These are phyloP conservation scores for Drosophila kanekoi DNA, from an alignment of 2,888 invertebrate species.

Conservation along the genomic window DNA sequence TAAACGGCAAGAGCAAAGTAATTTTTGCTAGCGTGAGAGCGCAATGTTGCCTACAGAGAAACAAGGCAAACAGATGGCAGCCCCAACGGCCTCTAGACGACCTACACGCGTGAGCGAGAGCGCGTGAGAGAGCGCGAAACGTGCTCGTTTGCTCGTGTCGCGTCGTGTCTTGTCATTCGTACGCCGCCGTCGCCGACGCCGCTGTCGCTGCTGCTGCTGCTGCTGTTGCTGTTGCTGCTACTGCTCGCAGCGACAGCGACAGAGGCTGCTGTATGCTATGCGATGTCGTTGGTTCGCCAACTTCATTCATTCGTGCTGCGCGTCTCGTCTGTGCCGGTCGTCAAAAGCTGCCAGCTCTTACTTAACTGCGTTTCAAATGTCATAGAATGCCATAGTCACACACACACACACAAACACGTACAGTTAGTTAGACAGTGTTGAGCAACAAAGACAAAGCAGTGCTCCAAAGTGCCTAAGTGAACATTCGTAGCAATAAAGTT, in stretches of 20 bases:
- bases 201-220: slow-evolving; percentile 13
- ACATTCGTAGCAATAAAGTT: slow-evolving; percentile 22
- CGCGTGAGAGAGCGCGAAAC: slow-evolving; percentile 17
- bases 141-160: slow-evolving; percentile 28
- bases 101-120: slow-evolving; percentile 78
- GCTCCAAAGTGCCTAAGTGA: slow-evolving; percentile 47
- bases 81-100: slow-evolving; percentile 83
- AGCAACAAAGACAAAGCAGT: slow-evolving; percentile 62
- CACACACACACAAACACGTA: slow-evolving; percentile 27
- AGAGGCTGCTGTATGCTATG: slow-evolving; percentile 35
- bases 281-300: slow-evolving; percentile 55
- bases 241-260: slow-evolving; percentile 2
- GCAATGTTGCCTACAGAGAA: slow-evolving; percentile 19
- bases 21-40: slow-evolving; percentile 28
- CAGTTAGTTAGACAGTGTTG: slow-evolving; percentile 33
- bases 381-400: slow-evolving; percentile 15
- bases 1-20: slow-evolving; percentile 56
- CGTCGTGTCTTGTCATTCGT: slow-evolving; percentile 13
- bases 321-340: slow-evolving; percentile 74
- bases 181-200: neutral
- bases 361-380: slow-evolving; percentile 11
- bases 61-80: slow-evolving; percentile 35
- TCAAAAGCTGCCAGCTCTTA: slow-evolving; percentile 35
- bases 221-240: slow-evolving; percentile 4
- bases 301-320: slow-evolving; percentile 82